Evolutionary conservation across 2,888 invertebrate species (phyloP).

Genomic region (Frankliniella intonsa): DNA sequence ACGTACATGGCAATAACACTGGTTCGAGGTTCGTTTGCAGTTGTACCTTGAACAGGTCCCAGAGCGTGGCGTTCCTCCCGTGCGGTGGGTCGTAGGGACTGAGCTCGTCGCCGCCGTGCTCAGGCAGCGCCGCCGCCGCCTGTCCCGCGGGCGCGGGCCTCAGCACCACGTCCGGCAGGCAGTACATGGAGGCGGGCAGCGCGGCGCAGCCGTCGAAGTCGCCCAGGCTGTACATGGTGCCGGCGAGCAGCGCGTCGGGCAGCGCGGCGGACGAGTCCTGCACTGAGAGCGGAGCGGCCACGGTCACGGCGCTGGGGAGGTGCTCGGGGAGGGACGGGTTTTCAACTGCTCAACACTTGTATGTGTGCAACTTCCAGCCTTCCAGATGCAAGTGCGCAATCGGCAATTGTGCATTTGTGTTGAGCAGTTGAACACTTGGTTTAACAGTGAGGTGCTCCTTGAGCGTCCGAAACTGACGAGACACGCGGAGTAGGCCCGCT

Average conservation of each 20-base stretch:
- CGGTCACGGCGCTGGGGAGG: too few relatives aligned
- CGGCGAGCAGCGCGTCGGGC: conserved; percentile 1
- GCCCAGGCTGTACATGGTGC: neutral
- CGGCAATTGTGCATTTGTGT: too few relatives aligned
- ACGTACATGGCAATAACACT: too few relatives aligned
- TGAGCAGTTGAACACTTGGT: too few relatives aligned
- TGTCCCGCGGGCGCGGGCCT: neutral
- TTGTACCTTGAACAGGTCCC: neutral
- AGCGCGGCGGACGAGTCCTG: neutral
- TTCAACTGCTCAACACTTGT: too few relatives aligned
- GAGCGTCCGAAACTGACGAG: too few relatives aligned
- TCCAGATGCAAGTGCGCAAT: too few relatives aligned
- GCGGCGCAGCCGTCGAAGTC: conserved; percentile 4
- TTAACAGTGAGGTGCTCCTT: too few relatives aligned
- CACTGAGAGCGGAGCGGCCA: neutral
- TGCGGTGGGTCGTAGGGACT: neutral
- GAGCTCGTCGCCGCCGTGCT: neutral
- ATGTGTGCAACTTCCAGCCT: too few relatives aligned
- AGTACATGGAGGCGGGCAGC: neutral
- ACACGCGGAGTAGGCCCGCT: too few relatives aligned
- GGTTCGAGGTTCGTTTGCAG: neutral
- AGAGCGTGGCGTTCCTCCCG: neutral
- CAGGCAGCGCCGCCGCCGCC: neutral
- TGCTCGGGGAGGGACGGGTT: too few relatives aligned
- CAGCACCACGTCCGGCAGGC: neutral